Evolutionary conservation across 2,888 invertebrate genomes (phyloP).

Genomic region (Clivina fossor): DNA sequence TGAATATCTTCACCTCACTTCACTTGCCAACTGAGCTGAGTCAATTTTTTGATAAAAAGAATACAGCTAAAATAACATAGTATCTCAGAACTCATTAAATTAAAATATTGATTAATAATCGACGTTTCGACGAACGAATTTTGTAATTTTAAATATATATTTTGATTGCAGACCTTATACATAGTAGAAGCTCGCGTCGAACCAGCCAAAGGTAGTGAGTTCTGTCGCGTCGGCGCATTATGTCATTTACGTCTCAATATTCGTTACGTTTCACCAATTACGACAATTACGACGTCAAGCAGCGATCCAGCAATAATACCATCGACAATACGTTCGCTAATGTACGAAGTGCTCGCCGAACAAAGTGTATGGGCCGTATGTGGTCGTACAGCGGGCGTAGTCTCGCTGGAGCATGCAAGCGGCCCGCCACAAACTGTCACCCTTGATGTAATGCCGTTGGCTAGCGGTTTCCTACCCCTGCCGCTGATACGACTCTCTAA

Average conservation of each 20-base stretch:
- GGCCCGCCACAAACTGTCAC: conserved; percentile 69
- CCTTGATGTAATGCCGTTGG: conserved; percentile 91
- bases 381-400: conserved; percentile 82
- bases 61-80: no score
- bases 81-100: no score
- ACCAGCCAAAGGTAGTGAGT: conserved; percentile 76
- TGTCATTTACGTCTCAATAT: conserved; percentile 80
- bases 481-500: conserved; percentile 86
- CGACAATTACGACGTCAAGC: conserved; percentile 42
- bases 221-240: conserved; percentile 85
- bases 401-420: conserved; percentile 50
- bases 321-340: conserved; percentile 62
- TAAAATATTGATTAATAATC: no score
- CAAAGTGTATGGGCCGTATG: conserved; percentile 93
- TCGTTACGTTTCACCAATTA: conserved; percentile 48
- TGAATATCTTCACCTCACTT: no score
- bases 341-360: conserved; percentile 93
- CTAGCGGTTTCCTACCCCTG: conserved; percentile 84
- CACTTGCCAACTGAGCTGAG: no score
- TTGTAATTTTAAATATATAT: not conserved
- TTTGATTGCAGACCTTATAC: conserved; percentile 70
- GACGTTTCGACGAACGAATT: not conserved
- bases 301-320: not conserved
- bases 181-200: conserved; percentile 77
- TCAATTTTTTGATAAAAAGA: no score